Conservation (phyloP, 2,888 invertebrate genomes). For the Amphipoea oculea region DNA sequence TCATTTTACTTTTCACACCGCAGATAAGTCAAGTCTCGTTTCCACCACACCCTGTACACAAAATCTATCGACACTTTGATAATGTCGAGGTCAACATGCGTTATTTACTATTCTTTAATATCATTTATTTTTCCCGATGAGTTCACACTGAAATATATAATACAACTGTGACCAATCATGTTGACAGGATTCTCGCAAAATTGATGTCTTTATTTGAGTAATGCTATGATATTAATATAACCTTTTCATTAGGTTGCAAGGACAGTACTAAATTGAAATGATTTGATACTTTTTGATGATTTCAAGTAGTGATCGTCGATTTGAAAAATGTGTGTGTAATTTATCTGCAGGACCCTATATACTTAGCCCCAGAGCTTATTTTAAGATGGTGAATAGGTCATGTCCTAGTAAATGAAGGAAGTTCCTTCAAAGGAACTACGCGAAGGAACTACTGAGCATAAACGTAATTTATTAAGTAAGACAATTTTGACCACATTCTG, state of each 20-base stretch:
- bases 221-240: slow-evolving; percentile 30
- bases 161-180: slow-evolving; percentile 41
- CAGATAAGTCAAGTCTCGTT: background rate
- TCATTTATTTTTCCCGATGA: slow-evolving; percentile 54
- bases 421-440: too few relatives aligned
- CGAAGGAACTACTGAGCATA: too few relatives aligned
- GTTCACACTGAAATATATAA: slow-evolving; percentile 36
- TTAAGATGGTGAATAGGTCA: background rate
- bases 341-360: background rate
- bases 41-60: slow-evolving; percentile 42
- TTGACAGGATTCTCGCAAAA: slow-evolving; percentile 41
- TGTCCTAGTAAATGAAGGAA: background rate
- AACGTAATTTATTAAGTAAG: too few relatives aligned
- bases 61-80: slow-evolving; percentile 49
- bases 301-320: background rate
- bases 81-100: slow-evolving; percentile 63
- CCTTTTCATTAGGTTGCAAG: slow-evolving; percentile 25
- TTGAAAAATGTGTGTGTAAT: background rate
- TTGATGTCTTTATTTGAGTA: slow-evolving; percentile 36
- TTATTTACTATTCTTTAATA: slow-evolving; percentile 62
- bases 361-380: too few relatives aligned
- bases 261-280: slow-evolving; percentile 6
- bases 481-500: too few relatives aligned
- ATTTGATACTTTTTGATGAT: background rate
- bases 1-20: background rate